Evolutionary conservation across 2,113 vertebrate species (phyloP), one percentile per base, ranked within the genome.

Genomic region (Podiceps cristatus): DNA sequence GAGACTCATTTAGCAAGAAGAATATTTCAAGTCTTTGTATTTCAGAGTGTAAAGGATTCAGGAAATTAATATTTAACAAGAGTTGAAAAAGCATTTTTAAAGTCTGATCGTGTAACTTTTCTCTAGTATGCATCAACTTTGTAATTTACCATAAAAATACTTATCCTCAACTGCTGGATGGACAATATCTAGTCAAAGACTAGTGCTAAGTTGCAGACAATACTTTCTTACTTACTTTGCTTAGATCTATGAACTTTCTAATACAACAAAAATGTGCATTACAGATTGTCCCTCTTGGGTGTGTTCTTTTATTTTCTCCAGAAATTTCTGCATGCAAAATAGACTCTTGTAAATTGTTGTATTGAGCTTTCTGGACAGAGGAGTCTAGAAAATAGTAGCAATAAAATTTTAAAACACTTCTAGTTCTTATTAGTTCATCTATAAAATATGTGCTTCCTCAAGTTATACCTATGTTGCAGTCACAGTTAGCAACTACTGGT

Each of bases 11-110:
- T 96, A 82, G 28, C 2, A 6, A 67, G 40, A 78, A 87, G 20
- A 77, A 5, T 88, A 88, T 84, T 90, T 94, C 47, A 86, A 47
- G n/a, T 24, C 42, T 68, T 91, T 77, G 24, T 90, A 92, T 93
- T 90, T 92, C 52, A 94, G 55, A 23, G 7, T 71, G 71, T 59
- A 78, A 64, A 86, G 11, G 18, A 60, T 44, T 96, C 62, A 85
- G 73, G 53, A 87, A 95, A 64, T 24, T 52, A 93, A 78, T 74
- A 60, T 85, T 85, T 45, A 71, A 74, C 0, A 1, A 33, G 12
- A 63, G 5, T 58, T 90, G 58, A 64, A 92, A 95, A 90, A 93
- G 18, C 20, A 35, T 44, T 15, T 52, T 88, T 71, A 11, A 91
- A 88, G 90, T 59, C 35, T 31, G 1, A 12, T 55, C 45, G 10